phyloP scores from a whole-genome alignment of 1,140 invertebrate genomes.

The Hylaeus anthracinus region DNA sequence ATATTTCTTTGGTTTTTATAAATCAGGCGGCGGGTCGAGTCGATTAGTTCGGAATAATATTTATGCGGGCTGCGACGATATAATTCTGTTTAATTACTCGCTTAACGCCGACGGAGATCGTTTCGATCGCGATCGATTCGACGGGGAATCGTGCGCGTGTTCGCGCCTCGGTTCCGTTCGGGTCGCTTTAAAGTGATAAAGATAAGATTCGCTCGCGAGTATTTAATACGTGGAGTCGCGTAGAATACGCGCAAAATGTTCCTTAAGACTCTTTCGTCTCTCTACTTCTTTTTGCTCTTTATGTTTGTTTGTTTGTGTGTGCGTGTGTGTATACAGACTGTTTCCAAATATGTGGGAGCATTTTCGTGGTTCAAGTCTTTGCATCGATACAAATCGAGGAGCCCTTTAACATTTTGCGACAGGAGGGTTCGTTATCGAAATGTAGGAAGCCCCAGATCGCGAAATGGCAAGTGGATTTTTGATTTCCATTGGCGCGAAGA shows the following conservation, averaged over 20 bases:
- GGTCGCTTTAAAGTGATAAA: background rate
- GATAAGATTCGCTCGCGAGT: slow-evolving; percentile 13
- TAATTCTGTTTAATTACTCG: slow-evolving; percentile 35
- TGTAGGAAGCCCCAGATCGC: too few species aligned
- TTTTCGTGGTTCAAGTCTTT: too few species aligned
- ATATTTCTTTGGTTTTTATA: slow-evolving; percentile 61
- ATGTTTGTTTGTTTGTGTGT: background rate
- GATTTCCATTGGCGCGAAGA: too few species aligned
- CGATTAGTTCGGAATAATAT: slow-evolving; percentile 33
- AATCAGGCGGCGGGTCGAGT: slow-evolving; percentile 67
- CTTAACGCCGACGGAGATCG: slow-evolving; percentile 37
- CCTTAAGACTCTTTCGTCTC: slow-evolving; percentile 10
- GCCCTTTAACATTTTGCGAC: too few species aligned
- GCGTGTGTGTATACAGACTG: background rate
- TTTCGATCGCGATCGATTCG: slow-evolving; percentile 11
- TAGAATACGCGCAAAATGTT: background rate
- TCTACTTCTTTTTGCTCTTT: background rate
- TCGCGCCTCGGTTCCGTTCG: slow-evolving; percentile 1
- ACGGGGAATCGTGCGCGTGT: slow-evolving; percentile 12
- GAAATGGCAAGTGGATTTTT: too few species aligned
- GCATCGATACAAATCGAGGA: too few species aligned
- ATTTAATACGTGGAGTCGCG: slow-evolving; percentile 24
- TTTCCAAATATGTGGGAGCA: too few species aligned
- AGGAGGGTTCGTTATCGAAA: too few species aligned
- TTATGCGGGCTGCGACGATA: slow-evolving; percentile 31